phyloP scores from a whole-genome alignment of 64 coral and sea anemone genomes.

The Pachyseris speciosa region DNA sequence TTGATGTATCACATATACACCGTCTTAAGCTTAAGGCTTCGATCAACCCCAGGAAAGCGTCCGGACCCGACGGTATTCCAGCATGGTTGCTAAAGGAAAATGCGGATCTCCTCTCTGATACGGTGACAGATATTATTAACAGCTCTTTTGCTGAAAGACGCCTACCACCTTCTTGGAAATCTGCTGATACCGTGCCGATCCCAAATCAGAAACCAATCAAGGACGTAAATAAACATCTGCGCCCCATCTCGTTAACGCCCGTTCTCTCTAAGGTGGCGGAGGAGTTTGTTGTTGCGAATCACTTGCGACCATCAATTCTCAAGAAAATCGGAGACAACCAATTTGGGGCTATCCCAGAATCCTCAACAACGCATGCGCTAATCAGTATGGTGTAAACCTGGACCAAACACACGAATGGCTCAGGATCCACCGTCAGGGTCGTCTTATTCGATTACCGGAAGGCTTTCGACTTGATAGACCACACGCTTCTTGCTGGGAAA shows the following conservation, averaged over 20 bases:
- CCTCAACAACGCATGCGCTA: no score
- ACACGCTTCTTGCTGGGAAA: background rate
- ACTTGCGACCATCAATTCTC: slow-evolving; percentile 6
- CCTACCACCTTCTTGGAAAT: background rate
- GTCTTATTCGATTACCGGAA: background rate
- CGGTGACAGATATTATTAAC: background rate
- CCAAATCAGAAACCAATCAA: background rate
- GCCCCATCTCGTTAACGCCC: background rate
- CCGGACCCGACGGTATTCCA: background rate
- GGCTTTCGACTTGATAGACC: background rate
- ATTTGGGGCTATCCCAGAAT: background rate
- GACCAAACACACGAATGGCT: no score
- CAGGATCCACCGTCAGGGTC: background rate
- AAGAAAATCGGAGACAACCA: background rate
- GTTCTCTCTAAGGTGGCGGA: slow-evolving; percentile 13
- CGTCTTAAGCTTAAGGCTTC: no score
- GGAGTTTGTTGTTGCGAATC: background rate
- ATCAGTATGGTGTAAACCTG: no score
- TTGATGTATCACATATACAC: no score
- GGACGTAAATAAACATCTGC: background rate
- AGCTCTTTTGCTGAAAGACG: background rate
- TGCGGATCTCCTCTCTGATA: background rate
- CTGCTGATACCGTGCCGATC: background rate
- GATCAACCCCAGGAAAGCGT: no score
- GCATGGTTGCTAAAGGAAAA: background rate